Percentiles rank a stretch among this genome's conserved stretches.
Evolutionary conservation across 2,113 vertebrate genomes (phyloP).

Genomic region (Spheniscus mendiculus): DNA sequence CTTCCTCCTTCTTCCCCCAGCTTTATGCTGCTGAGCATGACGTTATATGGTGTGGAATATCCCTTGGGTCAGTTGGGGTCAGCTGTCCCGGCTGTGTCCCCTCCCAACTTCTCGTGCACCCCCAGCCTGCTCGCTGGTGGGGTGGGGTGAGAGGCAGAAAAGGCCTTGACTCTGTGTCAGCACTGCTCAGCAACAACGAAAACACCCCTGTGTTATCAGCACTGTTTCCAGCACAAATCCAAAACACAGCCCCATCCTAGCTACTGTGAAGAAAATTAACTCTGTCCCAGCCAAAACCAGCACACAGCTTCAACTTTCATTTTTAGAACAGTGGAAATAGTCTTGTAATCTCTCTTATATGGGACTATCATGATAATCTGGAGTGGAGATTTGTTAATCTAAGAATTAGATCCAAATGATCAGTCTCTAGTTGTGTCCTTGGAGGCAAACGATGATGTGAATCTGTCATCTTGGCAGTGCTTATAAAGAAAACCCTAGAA

Average conservation of each 20-base stretch:
- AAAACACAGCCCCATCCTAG: background rate
- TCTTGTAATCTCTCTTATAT: background rate
- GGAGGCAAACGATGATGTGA: background rate
- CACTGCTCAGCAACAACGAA: background rate
- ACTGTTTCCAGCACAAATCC: background rate
- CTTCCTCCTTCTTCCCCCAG: background rate
- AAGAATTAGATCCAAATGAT: background rate
- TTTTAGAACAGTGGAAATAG: background rate
- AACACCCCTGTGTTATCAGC: background rate
- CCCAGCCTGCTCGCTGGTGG: background rate
- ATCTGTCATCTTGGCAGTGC: background rate
- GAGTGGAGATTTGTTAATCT: background rate
- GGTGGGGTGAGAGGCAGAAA: background rate
- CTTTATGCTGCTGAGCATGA: background rate
- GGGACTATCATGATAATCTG: background rate
- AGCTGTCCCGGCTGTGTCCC: background rate
- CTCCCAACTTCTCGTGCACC: background rate
- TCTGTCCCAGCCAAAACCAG: background rate
- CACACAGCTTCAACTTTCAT: background rate
- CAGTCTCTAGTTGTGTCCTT: background rate
- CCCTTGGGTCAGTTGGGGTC: background rate
- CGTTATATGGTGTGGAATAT: accelerated
- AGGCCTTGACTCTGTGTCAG: background rate
- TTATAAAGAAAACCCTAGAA: background rate
- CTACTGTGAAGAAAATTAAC: background rate